A percentile compares a stretch with the other conserved stretches of the same genome.
phyloP scores from a whole-genome alignment of 2,797 vertebrate species.

The Uromys caudimaculatus region DNA sequence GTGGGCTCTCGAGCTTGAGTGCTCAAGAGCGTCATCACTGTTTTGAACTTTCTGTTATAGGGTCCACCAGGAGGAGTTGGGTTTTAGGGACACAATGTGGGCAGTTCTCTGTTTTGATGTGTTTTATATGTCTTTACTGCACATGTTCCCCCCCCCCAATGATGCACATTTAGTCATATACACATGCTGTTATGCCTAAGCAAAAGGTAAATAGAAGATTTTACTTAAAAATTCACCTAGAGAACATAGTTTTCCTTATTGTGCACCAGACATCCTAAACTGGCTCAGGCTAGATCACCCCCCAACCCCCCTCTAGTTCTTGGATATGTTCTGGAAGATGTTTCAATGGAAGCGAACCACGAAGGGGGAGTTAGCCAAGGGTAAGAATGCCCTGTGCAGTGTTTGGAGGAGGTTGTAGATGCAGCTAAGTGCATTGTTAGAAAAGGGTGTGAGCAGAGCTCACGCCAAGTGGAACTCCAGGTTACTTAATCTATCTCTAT shows the following conservation, averaged over 20 bases:
- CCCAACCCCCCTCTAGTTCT: neutral
- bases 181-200: neutral
- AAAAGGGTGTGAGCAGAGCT: neutral
- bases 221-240: neutral
- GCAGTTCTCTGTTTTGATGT: neutral
- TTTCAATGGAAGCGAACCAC: neutral
- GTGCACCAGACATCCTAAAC: neutral
- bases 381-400: neutral
- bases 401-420: neutral
- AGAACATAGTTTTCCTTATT: neutral
- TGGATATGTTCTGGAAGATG: neutral
- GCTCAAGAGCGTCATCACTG: neutral
- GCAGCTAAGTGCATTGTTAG: neutral
- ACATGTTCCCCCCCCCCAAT: neutral
- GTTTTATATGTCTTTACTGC: neutral
- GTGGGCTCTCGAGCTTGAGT: neutral
- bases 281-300: neutral
- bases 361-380: neutral
- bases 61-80: neutral
- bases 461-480: neutral
- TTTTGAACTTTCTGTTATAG: neutral
- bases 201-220: neutral
- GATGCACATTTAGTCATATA: neutral
- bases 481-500: neutral
- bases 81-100: neutral